These are phyloP conservation scores for Mantis religiosa DNA, from an alignment of 2,888 invertebrate genomes.

Conservation along the genomic window DNA sequence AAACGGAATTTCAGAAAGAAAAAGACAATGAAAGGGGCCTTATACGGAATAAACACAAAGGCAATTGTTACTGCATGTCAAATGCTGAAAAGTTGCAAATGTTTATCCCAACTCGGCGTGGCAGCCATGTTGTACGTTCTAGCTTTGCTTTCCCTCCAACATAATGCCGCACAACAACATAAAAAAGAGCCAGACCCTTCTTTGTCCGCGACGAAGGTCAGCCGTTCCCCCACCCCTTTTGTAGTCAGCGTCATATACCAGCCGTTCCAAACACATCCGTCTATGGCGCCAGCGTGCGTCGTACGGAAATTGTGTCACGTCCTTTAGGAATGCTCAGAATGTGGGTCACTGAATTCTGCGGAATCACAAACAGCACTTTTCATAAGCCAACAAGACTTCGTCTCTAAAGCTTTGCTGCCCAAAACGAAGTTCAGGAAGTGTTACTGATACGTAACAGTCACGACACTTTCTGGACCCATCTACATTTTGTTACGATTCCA, in stretches of 20 bases:
- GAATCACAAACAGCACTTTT: background rate
- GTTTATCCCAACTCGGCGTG: background rate
- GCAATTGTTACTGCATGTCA: background rate
- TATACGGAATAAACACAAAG: background rate
- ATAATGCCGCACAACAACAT: background rate
- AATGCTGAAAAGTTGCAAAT: background rate
- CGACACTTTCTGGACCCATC: too few relatives aligned
- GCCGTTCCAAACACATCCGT: background rate
- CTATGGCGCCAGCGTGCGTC: background rate
- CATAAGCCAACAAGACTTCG: background rate
- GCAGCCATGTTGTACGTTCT: background rate
- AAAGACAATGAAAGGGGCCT: background rate
- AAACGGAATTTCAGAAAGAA: background rate
- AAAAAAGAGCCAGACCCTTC: background rate
- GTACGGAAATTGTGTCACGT: background rate
- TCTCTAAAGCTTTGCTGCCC: too few relatives aligned
- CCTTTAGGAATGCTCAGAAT: background rate
- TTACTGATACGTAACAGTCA: too few relatives aligned
- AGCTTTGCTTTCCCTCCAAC: background rate
- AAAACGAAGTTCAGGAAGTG: too few relatives aligned
- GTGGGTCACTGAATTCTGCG: background rate
- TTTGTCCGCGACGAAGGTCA: background rate
- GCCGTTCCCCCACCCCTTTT: background rate
- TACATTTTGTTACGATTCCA: too few relatives aligned
- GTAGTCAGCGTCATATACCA: background rate